These are phyloP conservation scores for Cenopis cana DNA, from an alignment of 2,888 invertebrate species.

Conservation along the genomic window DNA sequence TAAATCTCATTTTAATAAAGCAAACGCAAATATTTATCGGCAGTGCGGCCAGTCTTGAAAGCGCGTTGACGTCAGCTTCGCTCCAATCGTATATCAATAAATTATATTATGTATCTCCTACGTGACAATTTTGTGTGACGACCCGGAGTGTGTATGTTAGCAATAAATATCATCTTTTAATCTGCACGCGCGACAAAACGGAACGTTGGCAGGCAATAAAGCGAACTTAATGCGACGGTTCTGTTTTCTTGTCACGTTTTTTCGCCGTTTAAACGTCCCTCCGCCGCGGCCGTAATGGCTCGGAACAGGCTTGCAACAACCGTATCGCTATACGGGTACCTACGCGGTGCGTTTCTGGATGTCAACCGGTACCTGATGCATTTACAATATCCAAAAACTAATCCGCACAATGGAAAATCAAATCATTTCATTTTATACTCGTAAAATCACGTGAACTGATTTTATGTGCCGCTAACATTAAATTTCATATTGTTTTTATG, in stretches of 20 bases:
- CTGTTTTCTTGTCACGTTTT: constrained; percentile 81
- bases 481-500: not conserved
- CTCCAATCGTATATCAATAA: constrained; percentile 44
- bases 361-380: constrained; percentile 22
- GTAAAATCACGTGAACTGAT: too few species aligned
- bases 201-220: constrained; percentile 70
- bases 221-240: constrained; percentile 73
- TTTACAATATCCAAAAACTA: not conserved
- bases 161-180: constrained; percentile 73
- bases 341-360: constrained; percentile 28
- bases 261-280: constrained; percentile 76
- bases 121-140: constrained; percentile 43
- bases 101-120: constrained; percentile 45
- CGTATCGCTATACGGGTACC: constrained; percentile 38
- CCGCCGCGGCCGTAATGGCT: constrained; percentile 47
- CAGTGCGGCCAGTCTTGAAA: constrained; percentile 22
- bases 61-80: constrained; percentile 33
- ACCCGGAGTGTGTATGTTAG: constrained; percentile 43
- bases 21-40: constrained; percentile 23
- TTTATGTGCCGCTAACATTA: too few species aligned
- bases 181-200: constrained; percentile 71
- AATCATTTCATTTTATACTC: not conserved
- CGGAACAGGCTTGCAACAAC: constrained; percentile 42
- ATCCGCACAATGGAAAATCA: not conserved
- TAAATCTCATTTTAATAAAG: constrained; percentile 7